Conservation (phyloP, 2,888 invertebrate species). For the Hyposoter dolosus region DNA sequence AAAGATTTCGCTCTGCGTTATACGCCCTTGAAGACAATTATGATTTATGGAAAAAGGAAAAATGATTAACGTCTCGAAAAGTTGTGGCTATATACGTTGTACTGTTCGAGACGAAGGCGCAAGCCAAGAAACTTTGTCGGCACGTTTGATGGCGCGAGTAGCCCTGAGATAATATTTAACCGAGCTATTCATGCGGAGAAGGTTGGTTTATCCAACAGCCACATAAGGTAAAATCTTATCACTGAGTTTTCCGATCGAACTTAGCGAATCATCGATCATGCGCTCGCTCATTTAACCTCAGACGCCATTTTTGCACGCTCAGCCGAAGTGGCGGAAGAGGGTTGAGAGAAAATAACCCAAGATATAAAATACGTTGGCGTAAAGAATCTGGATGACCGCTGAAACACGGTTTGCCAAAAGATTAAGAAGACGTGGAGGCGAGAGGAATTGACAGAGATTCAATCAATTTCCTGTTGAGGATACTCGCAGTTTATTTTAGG, state of each 20-base stretch:
- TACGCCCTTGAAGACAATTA: background rate
- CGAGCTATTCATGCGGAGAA: background rate
- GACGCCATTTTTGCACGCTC: background rate
- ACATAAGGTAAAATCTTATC: background rate
- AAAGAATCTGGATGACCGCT: constrained; percentile 25
- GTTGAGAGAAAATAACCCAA: background rate
- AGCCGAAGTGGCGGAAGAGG: constrained; percentile 3
- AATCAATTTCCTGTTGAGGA: background rate
- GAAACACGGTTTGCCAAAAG: background rate
- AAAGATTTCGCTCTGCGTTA: constrained; percentile 11
- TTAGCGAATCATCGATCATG: background rate
- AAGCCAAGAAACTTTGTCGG: background rate
- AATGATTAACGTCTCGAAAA: constrained; percentile 16
- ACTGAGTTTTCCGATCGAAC: background rate
- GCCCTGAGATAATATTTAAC: background rate
- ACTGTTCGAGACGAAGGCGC: background rate
- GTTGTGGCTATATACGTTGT: background rate
- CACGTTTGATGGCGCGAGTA: background rate
- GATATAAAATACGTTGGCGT: constrained; percentile 14
- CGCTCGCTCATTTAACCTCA: background rate
- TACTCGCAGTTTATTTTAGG: background rate
- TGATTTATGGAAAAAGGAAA: constrained; percentile 58
- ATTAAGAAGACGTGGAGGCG: constrained; percentile 12
- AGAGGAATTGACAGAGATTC: constrained; percentile 6
- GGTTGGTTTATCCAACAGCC: background rate